These are phyloP conservation scores for Tachina fera DNA, from an alignment of 2,888 invertebrate species.

Conservation along the genomic window DNA sequence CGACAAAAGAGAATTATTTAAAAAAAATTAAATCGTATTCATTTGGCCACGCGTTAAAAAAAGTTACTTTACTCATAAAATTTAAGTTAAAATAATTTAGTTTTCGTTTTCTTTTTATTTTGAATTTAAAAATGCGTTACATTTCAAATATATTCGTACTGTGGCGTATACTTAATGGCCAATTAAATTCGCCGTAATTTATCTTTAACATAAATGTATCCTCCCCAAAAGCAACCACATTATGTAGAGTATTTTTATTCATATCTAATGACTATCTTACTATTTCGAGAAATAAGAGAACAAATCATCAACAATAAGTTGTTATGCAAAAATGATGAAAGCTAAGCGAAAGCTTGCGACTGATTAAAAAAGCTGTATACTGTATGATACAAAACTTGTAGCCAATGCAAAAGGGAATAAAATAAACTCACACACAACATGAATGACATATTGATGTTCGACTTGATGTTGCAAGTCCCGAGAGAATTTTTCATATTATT, in stretches of 20 bases:
- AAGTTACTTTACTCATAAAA: too few species aligned
- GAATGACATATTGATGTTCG: conserved; percentile 40
- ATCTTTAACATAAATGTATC: background rate
- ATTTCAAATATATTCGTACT: background rate
- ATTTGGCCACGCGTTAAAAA: too few species aligned
- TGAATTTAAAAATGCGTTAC: conserved; percentile 1
- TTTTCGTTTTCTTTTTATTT: background rate
- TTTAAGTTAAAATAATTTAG: too few species aligned
- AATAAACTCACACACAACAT: conserved; percentile 27
- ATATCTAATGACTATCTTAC: background rate
- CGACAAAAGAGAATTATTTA: too few species aligned
- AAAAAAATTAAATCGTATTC: too few species aligned
- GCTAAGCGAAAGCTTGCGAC: background rate
- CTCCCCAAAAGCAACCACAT: background rate
- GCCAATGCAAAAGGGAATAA: conserved; percentile 11
- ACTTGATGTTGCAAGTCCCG: conserved; percentile 25
- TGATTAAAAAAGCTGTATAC: conserved; percentile 3
- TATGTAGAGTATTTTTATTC: conserved; percentile 15
- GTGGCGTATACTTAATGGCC: conserved; percentile 14
- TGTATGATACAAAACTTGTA: conserved; percentile 29
- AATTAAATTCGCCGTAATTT: conserved; percentile 31
- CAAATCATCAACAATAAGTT: background rate
- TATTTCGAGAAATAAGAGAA: conserved; percentile 1
- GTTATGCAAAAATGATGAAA: background rate
- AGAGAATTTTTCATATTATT: conserved; percentile 32